phyloP scores from a whole-genome alignment of 2,113 vertebrate genomes.

The Calonectris borealis region DNA sequence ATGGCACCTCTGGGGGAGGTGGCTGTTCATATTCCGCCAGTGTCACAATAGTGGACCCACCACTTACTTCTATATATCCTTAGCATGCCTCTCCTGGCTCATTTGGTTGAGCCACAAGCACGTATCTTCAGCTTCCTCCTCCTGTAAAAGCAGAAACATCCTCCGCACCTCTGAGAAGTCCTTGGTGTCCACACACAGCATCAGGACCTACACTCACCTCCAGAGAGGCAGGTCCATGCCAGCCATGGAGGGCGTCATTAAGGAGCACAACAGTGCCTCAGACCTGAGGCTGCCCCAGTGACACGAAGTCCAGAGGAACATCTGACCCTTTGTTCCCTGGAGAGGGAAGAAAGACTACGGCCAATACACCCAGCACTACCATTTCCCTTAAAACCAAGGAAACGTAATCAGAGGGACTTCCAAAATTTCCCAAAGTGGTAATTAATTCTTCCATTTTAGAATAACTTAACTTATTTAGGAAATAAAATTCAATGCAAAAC shows the following conservation, averaged over 20 bases:
- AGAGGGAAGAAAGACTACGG: neutral
- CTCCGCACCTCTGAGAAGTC: neutral
- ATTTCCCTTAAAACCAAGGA: neutral
- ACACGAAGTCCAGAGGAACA: neutral
- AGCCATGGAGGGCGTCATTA: neutral
- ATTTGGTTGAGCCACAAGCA: neutral
- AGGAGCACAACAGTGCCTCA: neutral
- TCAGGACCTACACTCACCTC: neutral
- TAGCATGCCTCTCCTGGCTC: neutral
- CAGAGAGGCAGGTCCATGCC: neutral
- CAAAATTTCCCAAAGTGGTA: neutral
- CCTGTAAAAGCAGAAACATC: neutral
- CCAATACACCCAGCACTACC: neutral
- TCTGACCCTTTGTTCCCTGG: neutral
- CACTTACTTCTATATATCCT: neutral
- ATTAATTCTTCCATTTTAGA: neutral
- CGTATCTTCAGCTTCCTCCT: neutral
- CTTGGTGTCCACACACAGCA: neutral
- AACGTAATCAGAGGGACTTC: neutral
- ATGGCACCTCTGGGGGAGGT: neutral
- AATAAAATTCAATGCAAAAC: constrained; percentile 31
- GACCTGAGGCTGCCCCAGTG: neutral
- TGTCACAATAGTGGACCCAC: neutral
- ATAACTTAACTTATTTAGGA: neutral
- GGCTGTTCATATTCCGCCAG: neutral